Percentiles rank a stretch among this genome's conserved stretches.
These are phyloP conservation scores for Xanthorhoe designata DNA, from an alignment of 2,888 invertebrate genomes.

Conservation along the genomic window DNA sequence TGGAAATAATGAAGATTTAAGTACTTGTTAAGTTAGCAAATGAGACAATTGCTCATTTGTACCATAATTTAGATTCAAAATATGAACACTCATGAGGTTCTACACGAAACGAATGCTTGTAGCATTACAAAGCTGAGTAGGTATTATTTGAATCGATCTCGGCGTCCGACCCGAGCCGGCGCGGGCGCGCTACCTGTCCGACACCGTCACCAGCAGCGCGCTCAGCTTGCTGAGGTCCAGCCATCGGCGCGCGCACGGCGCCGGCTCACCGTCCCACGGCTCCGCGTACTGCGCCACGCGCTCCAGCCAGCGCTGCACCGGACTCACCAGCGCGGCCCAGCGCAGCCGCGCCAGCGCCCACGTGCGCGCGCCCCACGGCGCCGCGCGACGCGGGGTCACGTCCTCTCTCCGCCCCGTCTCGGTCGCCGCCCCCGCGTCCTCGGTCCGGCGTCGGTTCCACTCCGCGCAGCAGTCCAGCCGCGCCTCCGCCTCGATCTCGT, in stretches of 20 bases:
- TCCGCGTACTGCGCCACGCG: slow-evolving; percentile 62
- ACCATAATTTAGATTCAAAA: slow-evolving; percentile 1
- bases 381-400: slow-evolving; percentile 44
- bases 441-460: slow-evolving; percentile 59
- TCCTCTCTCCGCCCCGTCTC: slow-evolving; percentile 48
- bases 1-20: neutral
- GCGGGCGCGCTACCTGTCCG: slow-evolving; percentile 62
- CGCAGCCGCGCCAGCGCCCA: slow-evolving; percentile 69
- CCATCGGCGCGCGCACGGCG: slow-evolving; percentile 57
- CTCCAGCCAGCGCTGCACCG: slow-evolving; percentile 74
- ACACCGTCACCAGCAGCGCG: slow-evolving; percentile 59
- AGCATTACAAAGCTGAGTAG: slow-evolving; percentile 6
- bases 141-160: neutral
- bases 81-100: neutral
- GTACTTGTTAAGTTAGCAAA: neutral
- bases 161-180: neutral
- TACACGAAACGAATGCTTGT: slow-evolving; percentile 14
- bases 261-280: slow-evolving; percentile 27
- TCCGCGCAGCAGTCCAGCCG: slow-evolving; percentile 62
- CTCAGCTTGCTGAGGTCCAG: slow-evolving; percentile 65
- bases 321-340: slow-evolving; percentile 68
- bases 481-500: slow-evolving; percentile 32
- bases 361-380: slow-evolving; percentile 66
- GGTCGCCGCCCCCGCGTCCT: slow-evolving; percentile 36
- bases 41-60: neutral